These are phyloP conservation scores for Ladona fulva DNA, from an alignment of 1,140 invertebrate species.

Conservation along the genomic window DNA sequence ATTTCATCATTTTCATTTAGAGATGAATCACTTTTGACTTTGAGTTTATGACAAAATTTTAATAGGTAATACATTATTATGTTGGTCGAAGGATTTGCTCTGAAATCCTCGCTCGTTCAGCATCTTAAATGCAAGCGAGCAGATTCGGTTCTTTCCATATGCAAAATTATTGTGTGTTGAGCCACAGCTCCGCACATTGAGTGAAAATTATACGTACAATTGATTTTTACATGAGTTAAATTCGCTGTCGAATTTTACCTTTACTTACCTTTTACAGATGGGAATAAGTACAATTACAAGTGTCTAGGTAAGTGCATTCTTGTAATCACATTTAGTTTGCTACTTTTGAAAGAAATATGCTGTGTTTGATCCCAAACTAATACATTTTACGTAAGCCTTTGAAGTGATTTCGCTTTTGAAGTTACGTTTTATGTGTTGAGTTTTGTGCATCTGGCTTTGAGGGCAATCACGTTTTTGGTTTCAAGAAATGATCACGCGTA, in stretches of 20 bases:
- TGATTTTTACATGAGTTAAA: background rate
- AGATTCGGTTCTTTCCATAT: no score
- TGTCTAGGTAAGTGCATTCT: constrained; percentile 9
- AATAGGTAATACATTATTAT: no score
- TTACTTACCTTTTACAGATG: constrained; percentile 8
- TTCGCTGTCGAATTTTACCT: constrained; percentile 5
- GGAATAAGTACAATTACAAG: constrained; percentile 1
- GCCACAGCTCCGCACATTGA: no score
- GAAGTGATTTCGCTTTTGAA: background rate
- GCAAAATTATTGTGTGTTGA: no score
- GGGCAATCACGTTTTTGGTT: background rate
- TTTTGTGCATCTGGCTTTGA: background rate
- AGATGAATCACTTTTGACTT: no score
- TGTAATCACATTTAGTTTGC: constrained; percentile 10
- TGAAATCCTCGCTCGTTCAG: no score
- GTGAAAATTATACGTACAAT: background rate
- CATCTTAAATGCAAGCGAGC: no score
- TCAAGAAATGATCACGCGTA: background rate
- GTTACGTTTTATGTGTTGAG: background rate
- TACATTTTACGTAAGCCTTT: background rate
- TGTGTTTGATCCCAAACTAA: background rate
- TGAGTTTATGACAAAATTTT: no score
- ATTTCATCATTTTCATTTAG: no score
- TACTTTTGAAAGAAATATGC: background rate
- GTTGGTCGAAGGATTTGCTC: no score